These are phyloP conservation scores for Hirtodrosophila confusa DNA, from an alignment of 2,888 invertebrate species.

Conservation along the genomic window DNA sequence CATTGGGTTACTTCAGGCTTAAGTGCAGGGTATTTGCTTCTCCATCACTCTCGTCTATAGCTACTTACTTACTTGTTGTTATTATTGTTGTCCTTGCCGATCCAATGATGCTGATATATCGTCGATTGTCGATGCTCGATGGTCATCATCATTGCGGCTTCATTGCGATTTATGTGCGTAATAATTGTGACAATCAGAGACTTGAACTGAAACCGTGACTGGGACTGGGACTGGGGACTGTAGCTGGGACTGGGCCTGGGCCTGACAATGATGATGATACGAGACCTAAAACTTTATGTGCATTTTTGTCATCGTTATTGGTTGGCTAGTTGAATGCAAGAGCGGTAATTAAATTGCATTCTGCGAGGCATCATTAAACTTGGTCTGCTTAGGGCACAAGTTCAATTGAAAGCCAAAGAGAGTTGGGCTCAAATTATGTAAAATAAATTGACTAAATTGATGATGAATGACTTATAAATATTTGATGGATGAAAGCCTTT, in stretches of 20 bases:
- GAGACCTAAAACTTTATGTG: slow-evolving; percentile 41
- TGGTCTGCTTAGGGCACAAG: not conserved
- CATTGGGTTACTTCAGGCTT: no score
- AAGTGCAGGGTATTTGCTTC: no score
- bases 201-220: slow-evolving; percentile 24
- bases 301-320: slow-evolving; percentile 48
- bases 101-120: slow-evolving; percentile 34
- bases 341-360: slow-evolving; percentile 59
- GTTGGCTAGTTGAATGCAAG: slow-evolving; percentile 2
- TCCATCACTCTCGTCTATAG: no score
- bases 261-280: slow-evolving; percentile 22
- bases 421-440: slow-evolving; percentile 33
- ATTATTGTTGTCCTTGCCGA: slow-evolving; percentile 10
- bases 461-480: slow-evolving; percentile 39
- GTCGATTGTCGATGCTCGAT: slow-evolving; percentile 28
- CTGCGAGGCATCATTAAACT: slow-evolving; percentile 6
- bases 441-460: slow-evolving; percentile 51
- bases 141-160: slow-evolving; percentile 52
- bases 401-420: slow-evolving; percentile 28
- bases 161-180: slow-evolving; percentile 80
- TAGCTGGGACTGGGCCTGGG: slow-evolving; percentile 12
- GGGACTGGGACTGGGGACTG: slow-evolving; percentile 7
- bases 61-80: not conserved
- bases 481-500: slow-evolving; percentile 27
- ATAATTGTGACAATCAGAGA: slow-evolving; percentile 77